Evolutionary conservation across 2,113 vertebrate genomes (phyloP).

Genomic region (Laterallus jamaicensis): DNA sequence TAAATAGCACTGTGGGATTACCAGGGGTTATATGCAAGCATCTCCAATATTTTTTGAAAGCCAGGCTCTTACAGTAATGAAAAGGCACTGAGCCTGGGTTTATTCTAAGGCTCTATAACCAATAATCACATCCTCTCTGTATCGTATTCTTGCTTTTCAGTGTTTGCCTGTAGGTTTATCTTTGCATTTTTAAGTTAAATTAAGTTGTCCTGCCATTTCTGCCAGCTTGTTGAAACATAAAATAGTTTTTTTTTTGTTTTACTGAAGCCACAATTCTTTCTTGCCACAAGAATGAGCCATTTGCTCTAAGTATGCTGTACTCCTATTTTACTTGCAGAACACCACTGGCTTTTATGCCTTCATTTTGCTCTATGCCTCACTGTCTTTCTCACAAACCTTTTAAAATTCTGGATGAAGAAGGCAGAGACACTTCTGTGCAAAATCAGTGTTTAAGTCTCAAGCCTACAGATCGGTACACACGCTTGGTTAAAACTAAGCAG

Average conservation of each 20-base stretch:
- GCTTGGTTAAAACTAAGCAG: not conserved
- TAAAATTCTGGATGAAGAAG: not conserved
- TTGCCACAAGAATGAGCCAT: not conserved
- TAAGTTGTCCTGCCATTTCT: not conserved
- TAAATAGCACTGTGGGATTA: not conserved
- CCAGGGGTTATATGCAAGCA: not conserved
- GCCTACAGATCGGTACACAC: rapidly evolving
- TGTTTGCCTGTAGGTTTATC: not conserved
- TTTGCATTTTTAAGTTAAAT: constrained; percentile 10
- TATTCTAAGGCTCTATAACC: not conserved
- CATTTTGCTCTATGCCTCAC: not conserved
- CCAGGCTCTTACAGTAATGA: not conserved
- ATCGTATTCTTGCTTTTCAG: not conserved
- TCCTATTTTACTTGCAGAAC: not conserved
- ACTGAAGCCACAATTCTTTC: not conserved
- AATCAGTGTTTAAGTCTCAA: not conserved
- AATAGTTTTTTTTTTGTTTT: not conserved
- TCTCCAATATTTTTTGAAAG: not conserved
- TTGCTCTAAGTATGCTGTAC: not conserved
- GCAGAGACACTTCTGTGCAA: not conserved
- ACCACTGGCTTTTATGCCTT: rapidly evolving
- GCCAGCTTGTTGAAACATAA: not conserved
- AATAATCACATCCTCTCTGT: not conserved
- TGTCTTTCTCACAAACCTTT: not conserved
- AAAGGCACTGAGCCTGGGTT: not conserved